Evolutionary conservation across 2,797 vertebrate species (phyloP).

Genomic region (Phaenicophaeus curvirostris): DNA sequence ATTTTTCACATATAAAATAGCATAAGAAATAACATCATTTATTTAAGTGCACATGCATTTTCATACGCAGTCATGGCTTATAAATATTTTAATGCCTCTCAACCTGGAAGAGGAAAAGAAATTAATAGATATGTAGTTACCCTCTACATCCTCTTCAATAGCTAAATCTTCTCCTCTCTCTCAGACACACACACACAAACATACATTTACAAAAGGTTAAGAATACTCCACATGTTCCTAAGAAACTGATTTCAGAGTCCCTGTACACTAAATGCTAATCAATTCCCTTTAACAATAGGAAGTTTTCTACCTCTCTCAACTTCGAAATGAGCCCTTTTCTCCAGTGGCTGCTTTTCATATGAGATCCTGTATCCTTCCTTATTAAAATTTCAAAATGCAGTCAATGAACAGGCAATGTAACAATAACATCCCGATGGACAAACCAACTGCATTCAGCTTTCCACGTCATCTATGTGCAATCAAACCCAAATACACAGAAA

Average conservation of each 20-base stretch:
- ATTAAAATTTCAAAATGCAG: not conserved
- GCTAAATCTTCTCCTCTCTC: not conserved
- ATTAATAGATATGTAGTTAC: not conserved
- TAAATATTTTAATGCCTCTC: conserved; percentile 9
- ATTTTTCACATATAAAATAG: not conserved
- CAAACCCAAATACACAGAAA: not conserved
- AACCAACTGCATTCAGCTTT: not conserved
- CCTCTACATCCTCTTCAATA: not conserved
- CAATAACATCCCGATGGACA: not conserved
- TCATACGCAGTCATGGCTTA: not conserved
- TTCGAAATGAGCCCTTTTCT: conserved; percentile 34
- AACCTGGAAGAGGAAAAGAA: not conserved
- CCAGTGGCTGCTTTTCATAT: not conserved
- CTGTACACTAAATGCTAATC: not conserved
- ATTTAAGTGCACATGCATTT: not conserved
- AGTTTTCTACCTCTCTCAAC: conserved; percentile 39
- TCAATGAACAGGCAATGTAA: not conserved
- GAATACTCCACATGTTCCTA: not conserved
- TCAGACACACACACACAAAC: not conserved
- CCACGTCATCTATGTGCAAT: not conserved
- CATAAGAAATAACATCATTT: not conserved
- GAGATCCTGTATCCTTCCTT: not conserved
- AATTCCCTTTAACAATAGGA: conserved; percentile 30
- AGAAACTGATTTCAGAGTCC: not conserved
- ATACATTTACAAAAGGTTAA: not conserved